Base-by-base conservation (phyloP, 1,140 invertebrate species). In the Papilio xuthus region DNA sequence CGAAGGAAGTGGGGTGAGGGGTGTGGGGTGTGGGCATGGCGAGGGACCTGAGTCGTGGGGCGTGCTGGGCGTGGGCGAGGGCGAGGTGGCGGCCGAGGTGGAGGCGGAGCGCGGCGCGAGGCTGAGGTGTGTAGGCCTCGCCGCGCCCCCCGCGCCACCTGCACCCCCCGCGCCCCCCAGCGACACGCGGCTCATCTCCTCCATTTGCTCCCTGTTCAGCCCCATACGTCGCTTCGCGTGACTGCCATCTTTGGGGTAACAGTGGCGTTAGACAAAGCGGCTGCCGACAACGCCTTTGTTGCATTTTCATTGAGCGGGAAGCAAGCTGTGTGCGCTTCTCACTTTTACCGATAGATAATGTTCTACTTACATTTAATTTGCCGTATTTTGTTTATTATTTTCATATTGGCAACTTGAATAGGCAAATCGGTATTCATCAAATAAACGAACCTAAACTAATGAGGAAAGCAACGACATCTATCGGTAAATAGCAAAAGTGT, bases 131-230 rank as follows among this genome's bases (percentile, higher is more conserved):
- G 90, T 94, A 15, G 93, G 94, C 84, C 93, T 79, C 87, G 83
- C 79, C 79, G 84, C 82, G 60, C 72, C 73, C 80, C 76, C 75
- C 67, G 69, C 69, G 76, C 77, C 80, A 81, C 77, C 77, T 76
- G 77, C 82, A 73, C 76, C 77, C 77, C 80, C 78, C 80, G 81
- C 87, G 12, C 83, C 82, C 70, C 84, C 84, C 84, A 92, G 89
- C 82, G 89, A 89, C 84, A 91, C 90, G 74, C 88, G 89, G 86
- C 89, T 90, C 92, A 94, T 93, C 82, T 93, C 94, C 88, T 94
- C 94, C 90, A 94, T 94, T 87, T 94, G 92, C 86, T 94, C 94
- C 86, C 93, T 93, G 90, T 94, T 94, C 89, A 94, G 93, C 86
- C 93, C 94, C 89, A 94, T 94, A 85, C 94, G 93, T 91, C 93